These are phyloP conservation scores for Colistium nudipinnis DNA, from an alignment of 2,113 vertebrate genomes.

Conservation along the genomic window DNA sequence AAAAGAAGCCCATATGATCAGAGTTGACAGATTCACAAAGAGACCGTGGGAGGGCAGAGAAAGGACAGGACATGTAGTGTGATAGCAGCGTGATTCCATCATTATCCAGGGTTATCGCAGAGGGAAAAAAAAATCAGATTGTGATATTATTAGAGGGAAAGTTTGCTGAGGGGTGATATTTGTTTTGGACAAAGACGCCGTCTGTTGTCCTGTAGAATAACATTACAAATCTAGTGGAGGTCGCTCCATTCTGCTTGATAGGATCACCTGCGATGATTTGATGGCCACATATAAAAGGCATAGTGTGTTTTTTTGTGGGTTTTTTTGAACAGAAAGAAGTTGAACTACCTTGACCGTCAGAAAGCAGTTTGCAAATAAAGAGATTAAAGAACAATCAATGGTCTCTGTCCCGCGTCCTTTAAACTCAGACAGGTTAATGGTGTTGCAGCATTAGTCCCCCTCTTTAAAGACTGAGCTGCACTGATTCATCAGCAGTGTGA, in stretches of 20 bases:
- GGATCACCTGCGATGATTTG: too few relatives aligned
- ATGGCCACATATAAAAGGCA: conserved; percentile 42
- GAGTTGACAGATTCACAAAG: conserved; percentile 7
- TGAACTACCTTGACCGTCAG: conserved; percentile 35
- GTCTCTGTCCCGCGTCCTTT: conserved; percentile 57
- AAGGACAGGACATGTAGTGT: conserved; percentile 18
- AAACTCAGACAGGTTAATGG: conserved; percentile 71
- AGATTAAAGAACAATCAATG: conserved; percentile 68
- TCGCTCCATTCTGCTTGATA: too few relatives aligned
- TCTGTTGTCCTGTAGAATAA: not conserved
- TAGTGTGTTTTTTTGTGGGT: too few relatives aligned
- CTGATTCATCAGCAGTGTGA: conserved; percentile 61
- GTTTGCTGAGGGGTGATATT: conserved; percentile 2
- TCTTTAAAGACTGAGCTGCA: conserved; percentile 60
- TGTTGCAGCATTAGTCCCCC: conserved; percentile 61
- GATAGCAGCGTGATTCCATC: conserved; percentile 22
- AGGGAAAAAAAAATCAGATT: conserved; percentile 2
- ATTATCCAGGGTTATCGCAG: conserved; percentile 19
- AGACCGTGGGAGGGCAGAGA: conserved; percentile 1
- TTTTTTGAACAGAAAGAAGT: conserved; percentile 9
- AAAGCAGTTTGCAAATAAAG: conserved; percentile 48
- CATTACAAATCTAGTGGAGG: too few relatives aligned
- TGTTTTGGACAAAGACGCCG: not conserved
- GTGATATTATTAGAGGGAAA: conserved; percentile 12
- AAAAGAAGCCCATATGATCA: conserved; percentile 22